Conservation (phyloP, 2,797 vertebrate genomes). For the Loris lydekkerianus region DNA sequence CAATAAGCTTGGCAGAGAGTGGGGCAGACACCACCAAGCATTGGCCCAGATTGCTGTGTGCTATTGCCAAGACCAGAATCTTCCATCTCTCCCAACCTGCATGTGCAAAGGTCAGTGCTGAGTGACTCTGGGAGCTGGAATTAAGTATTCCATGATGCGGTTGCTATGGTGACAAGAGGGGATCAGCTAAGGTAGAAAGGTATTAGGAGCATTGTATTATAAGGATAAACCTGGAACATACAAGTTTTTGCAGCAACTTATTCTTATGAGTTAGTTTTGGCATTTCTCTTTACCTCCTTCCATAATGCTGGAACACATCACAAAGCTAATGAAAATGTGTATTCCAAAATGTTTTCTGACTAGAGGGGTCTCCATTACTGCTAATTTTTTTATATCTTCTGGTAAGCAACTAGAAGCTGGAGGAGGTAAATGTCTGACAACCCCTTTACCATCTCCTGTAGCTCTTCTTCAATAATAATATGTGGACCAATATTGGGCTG, state of each 20-base stretch:
- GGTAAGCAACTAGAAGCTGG: neutral
- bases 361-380: neutral
- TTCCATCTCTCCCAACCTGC: neutral
- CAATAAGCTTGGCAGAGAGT: neutral
- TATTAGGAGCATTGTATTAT: neutral
- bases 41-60: neutral
- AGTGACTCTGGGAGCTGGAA: constrained; percentile 9
- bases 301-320: neutral
- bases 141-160: neutral
- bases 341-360: neutral
- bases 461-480: neutral
- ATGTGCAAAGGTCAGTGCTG: neutral
- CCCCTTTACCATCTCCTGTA: neutral
- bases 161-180: neutral
- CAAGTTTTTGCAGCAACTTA: neutral
- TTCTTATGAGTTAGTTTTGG: neutral
- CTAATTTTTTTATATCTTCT: neutral
- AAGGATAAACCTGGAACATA: neutral
- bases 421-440: neutral
- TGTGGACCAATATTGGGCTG: neutral
- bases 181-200: neutral
- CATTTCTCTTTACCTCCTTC: neutral
- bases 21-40: neutral
- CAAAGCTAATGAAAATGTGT: neutral
- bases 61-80: neutral